Conservation (phyloP, 2,797 vertebrate genomes). For the Amblyraja radiata region DNA sequence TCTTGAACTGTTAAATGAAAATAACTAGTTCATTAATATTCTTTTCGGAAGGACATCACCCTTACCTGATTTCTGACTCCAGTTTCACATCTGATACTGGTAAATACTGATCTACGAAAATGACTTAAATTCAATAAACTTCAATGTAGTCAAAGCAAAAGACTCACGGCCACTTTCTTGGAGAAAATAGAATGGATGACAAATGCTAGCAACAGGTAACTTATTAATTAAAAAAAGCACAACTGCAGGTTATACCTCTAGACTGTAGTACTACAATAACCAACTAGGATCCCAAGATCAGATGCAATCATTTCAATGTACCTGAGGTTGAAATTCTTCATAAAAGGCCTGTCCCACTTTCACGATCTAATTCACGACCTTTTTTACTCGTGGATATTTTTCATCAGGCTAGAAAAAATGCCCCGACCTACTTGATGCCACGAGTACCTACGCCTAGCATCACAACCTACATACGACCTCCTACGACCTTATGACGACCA, state of each 20-base stretch:
- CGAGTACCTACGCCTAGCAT: too few relatives aligned
- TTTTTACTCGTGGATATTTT: too few relatives aligned
- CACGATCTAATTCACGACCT: too few relatives aligned
- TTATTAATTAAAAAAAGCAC: not conserved
- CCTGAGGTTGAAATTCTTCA: not conserved
- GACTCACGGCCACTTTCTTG: not conserved
- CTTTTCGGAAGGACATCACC: not conserved
- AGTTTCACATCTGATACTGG: not conserved
- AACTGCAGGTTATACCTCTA: not conserved
- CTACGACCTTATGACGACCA: too few relatives aligned
- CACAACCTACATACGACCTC: too few relatives aligned
- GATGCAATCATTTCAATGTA: not conserved
- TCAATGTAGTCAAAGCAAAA: not conserved
- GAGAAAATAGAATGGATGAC: not conserved
- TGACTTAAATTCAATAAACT: not conserved
- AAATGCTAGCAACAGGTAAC: not conserved
- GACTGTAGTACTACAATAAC: not conserved
- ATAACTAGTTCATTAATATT: not conserved
- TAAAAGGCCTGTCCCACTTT: too few relatives aligned
- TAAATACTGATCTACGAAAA: not conserved
- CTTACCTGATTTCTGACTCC: not conserved
- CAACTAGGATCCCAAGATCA: not conserved
- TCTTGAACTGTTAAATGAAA: not conserved
- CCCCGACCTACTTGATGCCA: too few relatives aligned
- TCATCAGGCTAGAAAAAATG: too few relatives aligned